phyloP scores from a whole-genome alignment of 2,797 vertebrate genomes.

The Monodelphis domestica region DNA sequence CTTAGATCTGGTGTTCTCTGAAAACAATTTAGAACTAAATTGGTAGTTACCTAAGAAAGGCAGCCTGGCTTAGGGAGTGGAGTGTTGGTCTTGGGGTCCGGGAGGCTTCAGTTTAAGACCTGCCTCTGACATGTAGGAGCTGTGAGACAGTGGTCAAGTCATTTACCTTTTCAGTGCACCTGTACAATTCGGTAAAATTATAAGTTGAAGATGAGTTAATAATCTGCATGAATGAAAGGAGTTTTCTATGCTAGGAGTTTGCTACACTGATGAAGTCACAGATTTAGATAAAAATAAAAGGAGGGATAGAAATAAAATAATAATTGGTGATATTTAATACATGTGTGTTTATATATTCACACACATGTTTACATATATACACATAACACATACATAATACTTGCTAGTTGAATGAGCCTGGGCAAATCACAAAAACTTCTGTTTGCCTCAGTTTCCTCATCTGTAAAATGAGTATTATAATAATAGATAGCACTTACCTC shows the following conservation, averaged over 20 bases:
- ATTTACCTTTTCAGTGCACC: background rate
- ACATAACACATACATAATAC: too few relatives aligned
- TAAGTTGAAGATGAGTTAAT: background rate
- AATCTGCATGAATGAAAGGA: background rate
- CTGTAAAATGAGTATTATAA: too few relatives aligned
- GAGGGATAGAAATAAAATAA: background rate
- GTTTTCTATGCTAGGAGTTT: background rate
- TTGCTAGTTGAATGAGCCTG: too few relatives aligned
- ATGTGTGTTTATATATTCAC: too few relatives aligned
- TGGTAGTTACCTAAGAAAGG: background rate
- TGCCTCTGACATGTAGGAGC: background rate
- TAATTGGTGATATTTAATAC: too few relatives aligned
- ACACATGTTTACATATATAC: too few relatives aligned
- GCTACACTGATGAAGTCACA: background rate
- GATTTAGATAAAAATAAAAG: background rate
- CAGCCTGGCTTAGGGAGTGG: background rate
- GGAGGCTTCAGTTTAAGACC: background rate
- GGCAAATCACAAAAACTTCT: too few relatives aligned
- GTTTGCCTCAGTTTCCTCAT: too few relatives aligned
- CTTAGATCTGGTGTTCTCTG: background rate
- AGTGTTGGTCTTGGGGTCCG: background rate
- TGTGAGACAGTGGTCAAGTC: background rate
- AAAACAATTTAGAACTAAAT: background rate
- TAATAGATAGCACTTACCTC: too few relatives aligned
- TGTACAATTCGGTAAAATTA: background rate